Evolutionary conservation across 2,797 vertebrate species (phyloP), one percentile per base, ranked within the genome.

Genomic region (Sus cebifrons): DNA sequence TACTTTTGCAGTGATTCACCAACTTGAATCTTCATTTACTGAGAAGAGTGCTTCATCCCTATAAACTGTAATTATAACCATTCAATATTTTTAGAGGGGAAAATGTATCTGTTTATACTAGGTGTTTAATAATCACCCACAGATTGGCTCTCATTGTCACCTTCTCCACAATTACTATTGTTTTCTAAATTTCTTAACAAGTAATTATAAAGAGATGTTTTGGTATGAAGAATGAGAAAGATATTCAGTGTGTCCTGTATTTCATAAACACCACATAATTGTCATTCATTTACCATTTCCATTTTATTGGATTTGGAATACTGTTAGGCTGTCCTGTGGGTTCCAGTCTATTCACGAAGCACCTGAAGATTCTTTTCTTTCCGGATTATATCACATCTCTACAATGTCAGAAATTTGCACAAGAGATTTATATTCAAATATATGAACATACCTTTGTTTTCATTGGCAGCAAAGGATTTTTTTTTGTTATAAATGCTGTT

Each of bases 41-140:
- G 29, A 90, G 70, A 74, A 95, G n/a, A 86, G 23, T 85, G 20
- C 40, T 94, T 95, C 90, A 86, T 96, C 92, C 36, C 56, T 67
- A 73, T 91, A 97, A 96, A 70, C 67, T 91, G 36, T 96, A 96
- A 97, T 97, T 93, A 94, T 86, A 91, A 96, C 21, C 27, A 29
- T 92, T 96, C 83, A 90, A 75, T 96, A 96, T 97, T 97, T 96
- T 96, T 54, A 89, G 52, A 86, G 56, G 20, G 23, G 54, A 78
- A 93, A 81, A 68, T 64, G 23, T 91, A 58, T 94, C 79, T 81
- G 75, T 96, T 97, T 96, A 93, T 86, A 27, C 49, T 36, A 85
- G 70, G 32, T 89, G 82, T 95, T 97, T 97, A 97, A 96, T 94
- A 91, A 98, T 94, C 81, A 96, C 92, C 86, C 96, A 85, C 86